Evolutionary conservation across 2,113 vertebrate genomes (phyloP).

Genomic region (Forbesichthys papilliferus): DNA sequence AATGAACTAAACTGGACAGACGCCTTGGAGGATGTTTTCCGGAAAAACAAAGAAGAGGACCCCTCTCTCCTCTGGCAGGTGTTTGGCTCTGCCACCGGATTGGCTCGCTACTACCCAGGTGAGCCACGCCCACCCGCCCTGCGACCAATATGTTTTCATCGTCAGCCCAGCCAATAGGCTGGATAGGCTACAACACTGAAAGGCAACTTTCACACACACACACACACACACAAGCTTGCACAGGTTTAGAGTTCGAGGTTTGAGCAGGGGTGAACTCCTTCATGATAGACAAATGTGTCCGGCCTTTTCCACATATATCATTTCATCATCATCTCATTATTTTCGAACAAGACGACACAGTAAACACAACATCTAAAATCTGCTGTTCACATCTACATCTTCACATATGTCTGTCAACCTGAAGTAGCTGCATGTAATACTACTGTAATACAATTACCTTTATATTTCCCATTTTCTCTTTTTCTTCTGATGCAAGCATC

Average conservation of each 20-base stretch:
- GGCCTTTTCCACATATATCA: too few relatives aligned
- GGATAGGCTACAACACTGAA: too few relatives aligned
- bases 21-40: constrained; percentile 89
- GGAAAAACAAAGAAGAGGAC: constrained; percentile 89
- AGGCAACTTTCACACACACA: too few relatives aligned
- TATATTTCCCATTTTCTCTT: background rate
- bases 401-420: background rate
- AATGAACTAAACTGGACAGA: constrained; percentile 97
- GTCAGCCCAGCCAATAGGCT: too few relatives aligned
- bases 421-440: background rate
- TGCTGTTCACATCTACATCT: too few relatives aligned
- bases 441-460: background rate
- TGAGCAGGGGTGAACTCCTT: too few relatives aligned
- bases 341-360: too few relatives aligned
- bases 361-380: too few relatives aligned
- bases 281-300: too few relatives aligned
- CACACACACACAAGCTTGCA: too few relatives aligned
- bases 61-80: constrained; percentile 93
- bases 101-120: constrained; percentile 96
- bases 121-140: constrained; percentile 31
- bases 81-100: constrained; percentile 93
- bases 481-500: constrained; percentile 79
- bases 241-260: too few relatives aligned
- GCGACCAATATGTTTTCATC: background rate
- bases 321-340: too few relatives aligned